phyloP scores from a whole-genome alignment of 2,797 vertebrate species.

The Lepidocolaptes lacrymiger region DNA sequence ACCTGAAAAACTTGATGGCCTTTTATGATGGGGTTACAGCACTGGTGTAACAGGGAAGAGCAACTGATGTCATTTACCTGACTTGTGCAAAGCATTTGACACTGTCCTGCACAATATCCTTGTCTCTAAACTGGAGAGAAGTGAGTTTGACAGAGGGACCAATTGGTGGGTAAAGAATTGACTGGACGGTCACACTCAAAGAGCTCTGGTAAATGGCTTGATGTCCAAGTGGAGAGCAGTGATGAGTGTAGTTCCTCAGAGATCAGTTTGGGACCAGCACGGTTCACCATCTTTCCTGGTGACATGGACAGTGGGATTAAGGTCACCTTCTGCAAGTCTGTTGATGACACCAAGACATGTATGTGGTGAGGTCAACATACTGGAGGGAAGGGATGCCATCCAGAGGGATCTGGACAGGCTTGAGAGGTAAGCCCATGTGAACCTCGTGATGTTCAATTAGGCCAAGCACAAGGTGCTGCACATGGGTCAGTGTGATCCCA shows the following conservation, averaged over 20 bases:
- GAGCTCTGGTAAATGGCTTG: neutral
- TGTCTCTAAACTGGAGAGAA: neutral
- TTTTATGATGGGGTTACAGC: rapidly evolving
- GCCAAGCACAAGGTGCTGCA: neutral
- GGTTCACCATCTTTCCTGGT: neutral
- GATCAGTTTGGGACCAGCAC: rapidly evolving
- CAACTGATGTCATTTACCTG: rapidly evolving
- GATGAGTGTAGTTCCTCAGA: neutral
- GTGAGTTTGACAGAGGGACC: neutral
- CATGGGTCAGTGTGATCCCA: neutral
- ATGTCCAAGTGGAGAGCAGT: neutral
- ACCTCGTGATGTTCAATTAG: neutral
- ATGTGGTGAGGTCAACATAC: neutral
- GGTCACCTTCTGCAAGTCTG: neutral
- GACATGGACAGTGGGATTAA: neutral
- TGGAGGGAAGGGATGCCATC: neutral
- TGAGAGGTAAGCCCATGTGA: neutral
- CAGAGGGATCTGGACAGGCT: neutral
- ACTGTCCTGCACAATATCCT: neutral
- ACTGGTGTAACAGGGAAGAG: neutral
- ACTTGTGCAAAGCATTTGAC: neutral
- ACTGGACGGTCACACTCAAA: neutral
- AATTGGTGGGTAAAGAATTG: neutral
- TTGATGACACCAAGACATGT: neutral
- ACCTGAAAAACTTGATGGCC: neutral